Evolutionary conservation across 2,113 vertebrate genomes (phyloP).

Genomic region (Rafetus swinhoei): DNA sequence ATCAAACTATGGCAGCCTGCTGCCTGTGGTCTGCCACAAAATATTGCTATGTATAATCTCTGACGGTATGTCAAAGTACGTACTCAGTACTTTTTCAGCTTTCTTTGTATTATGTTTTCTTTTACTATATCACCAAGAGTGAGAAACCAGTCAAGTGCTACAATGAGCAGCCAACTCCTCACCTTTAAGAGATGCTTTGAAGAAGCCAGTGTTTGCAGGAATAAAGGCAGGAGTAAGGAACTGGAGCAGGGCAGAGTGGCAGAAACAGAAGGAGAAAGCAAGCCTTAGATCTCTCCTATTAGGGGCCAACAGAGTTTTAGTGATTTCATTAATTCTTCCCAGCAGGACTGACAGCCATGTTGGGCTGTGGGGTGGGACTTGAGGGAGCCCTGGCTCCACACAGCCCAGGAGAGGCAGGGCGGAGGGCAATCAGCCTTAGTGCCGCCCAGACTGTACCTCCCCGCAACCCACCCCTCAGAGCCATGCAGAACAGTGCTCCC

Average conservation of each 20-base stretch:
- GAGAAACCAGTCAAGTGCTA: not conserved
- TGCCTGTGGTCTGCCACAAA: no score
- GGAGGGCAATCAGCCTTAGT: no score
- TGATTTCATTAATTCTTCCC: not conserved
- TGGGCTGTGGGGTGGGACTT: no score
- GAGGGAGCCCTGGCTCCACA: no score
- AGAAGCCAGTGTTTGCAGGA: fast-evolving
- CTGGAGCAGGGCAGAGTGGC: not conserved
- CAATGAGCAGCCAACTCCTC: not conserved
- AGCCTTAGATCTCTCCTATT: not conserved
- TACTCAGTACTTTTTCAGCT: not conserved
- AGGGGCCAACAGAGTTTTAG: not conserved
- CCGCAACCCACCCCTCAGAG: no score
- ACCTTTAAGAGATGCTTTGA: not conserved
- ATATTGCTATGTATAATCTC: not conserved
- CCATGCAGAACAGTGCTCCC: no score
- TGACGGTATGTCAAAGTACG: not conserved
- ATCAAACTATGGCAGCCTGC: no score
- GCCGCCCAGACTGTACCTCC: no score
- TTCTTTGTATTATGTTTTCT: not conserved
- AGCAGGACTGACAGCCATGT: no score
- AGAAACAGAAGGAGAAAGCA: not conserved
- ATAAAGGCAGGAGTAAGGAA: not conserved
- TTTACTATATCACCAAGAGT: no score
- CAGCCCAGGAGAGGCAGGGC: no score